phyloP scores from a whole-genome alignment of 2,113 vertebrate species.

The Corvus hawaiiensis region DNA sequence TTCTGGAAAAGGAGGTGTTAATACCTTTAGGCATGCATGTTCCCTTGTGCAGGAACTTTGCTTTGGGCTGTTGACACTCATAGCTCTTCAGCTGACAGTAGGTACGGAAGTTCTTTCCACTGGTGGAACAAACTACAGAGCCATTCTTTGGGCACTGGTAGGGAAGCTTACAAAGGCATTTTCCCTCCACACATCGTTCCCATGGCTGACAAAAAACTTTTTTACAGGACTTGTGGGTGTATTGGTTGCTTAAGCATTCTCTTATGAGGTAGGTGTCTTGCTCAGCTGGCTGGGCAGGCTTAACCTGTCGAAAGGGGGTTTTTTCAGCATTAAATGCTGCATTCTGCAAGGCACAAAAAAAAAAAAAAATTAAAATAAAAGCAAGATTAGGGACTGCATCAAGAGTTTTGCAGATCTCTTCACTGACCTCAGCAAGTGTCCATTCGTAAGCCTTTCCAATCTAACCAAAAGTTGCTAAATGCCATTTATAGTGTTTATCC shows the following conservation, averaged over 20 bases:
- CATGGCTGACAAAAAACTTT: conserved; percentile 85
- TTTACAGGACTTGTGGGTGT: conserved; percentile 73
- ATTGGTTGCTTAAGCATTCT: conserved; percentile 68
- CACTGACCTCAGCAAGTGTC: background rate
- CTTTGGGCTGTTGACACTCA: conserved; percentile 57
- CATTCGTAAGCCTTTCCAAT: background rate
- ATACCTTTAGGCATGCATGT: conserved; percentile 57
- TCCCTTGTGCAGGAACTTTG: conserved; percentile 66
- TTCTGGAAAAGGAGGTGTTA: background rate
- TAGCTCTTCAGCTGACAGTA: conserved; percentile 81
- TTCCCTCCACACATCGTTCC: conserved; percentile 72
- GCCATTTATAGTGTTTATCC: background rate
- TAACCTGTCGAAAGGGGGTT: background rate
- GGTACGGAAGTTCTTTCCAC: conserved; percentile 15
- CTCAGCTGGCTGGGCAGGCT: background rate
- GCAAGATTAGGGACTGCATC: background rate
- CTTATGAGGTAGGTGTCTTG: background rate
- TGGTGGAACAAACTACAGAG: conserved; percentile 55
- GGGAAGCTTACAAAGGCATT: conserved; percentile 79
- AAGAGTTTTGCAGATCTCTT: background rate
- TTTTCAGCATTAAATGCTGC: background rate
- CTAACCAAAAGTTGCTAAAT: background rate
- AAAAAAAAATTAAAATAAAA: background rate
- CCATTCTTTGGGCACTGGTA: conserved; percentile 78
- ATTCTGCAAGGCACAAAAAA: background rate